Evolutionary conservation across 2,888 invertebrate genomes (phyloP), one percentile per base, ranked within the genome.

Genomic region (Pycnomerus fuliginosus): DNA sequence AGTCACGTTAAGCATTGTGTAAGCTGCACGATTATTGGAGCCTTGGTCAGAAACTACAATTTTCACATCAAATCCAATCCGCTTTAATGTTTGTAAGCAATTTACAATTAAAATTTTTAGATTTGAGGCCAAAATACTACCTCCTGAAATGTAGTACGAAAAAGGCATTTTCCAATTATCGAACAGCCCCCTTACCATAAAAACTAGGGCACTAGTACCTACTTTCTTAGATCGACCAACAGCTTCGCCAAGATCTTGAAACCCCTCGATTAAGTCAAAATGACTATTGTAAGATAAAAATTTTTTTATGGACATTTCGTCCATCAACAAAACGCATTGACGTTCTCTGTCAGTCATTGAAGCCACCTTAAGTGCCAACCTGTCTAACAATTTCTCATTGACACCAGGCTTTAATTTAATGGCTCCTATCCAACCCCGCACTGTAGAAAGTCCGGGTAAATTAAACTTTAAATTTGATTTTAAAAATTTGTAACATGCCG

Each of bases 151-250:
- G 13, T 33, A 33, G 16, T 23, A 39, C 7, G 32, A 17, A 3
- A 39, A 8, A 3, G 39, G 32, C 8, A 39, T 22, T 24, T 39
- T 39, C 32, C 32, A 39, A 8, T 3, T 23, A 15, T 7, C 12
- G 23, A 22, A 33, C 15, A 39, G 10, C 7, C 39, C 32, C 11
- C 32, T 16, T 2, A 23, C 14, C 39, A 32, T 32, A 14, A 39
- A 23, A 8, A 39, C 32, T 5, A 33, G 14, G 1, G 39, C 39
- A 10, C 15, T 13, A 1, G 2, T 39, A 8, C 16, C 17, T 1
- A 22, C 5, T 2, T 20, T n/a, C 10, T 1, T 2, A 10, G 13
- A 10, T 11, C 31, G 2, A 25, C 39, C 31, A 3, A 39, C 3
- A 20, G 20, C 7, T 3, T 39, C 22, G 2, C 39, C 22, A 12